Conservation (phyloP, 2,113 vertebrate species). For the Anser cygnoides region DNA sequence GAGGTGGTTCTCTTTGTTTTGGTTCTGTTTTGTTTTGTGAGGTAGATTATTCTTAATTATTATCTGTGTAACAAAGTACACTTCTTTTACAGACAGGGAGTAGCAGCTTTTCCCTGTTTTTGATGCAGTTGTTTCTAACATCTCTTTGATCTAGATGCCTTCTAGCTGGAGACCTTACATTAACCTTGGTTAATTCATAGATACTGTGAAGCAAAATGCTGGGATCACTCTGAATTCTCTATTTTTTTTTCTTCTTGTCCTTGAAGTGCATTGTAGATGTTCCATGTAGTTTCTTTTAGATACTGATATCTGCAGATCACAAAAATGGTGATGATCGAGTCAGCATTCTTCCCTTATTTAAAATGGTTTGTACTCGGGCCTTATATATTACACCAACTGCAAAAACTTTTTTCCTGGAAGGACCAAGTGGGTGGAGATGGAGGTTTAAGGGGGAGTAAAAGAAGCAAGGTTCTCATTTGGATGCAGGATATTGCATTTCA, state of each 20-base stretch:
- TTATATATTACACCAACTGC: background rate
- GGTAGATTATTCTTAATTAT: background rate
- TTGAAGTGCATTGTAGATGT: background rate
- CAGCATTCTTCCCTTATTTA: background rate
- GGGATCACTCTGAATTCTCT: background rate
- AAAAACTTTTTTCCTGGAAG: background rate
- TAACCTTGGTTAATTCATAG: background rate
- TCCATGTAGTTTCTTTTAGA: background rate
- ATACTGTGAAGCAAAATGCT: background rate
- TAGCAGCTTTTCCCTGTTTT: background rate
- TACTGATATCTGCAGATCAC: background rate
- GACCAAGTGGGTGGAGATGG: background rate
- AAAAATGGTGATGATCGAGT: background rate
- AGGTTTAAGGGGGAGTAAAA: fast-evolving
- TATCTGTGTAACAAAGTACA: background rate
- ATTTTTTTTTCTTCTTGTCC: background rate
- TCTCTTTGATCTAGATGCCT: background rate
- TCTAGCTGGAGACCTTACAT: background rate
- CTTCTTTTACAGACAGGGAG: background rate
- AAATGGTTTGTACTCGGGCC: background rate
- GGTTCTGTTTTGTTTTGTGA: background rate
- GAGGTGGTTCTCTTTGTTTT: background rate
- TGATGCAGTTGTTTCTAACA: background rate
- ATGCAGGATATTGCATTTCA: background rate
- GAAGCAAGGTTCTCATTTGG: background rate